Evolutionary conservation across 2,888 invertebrate species (phyloP).

Genomic region (Camptogramma bilineatum): DNA sequence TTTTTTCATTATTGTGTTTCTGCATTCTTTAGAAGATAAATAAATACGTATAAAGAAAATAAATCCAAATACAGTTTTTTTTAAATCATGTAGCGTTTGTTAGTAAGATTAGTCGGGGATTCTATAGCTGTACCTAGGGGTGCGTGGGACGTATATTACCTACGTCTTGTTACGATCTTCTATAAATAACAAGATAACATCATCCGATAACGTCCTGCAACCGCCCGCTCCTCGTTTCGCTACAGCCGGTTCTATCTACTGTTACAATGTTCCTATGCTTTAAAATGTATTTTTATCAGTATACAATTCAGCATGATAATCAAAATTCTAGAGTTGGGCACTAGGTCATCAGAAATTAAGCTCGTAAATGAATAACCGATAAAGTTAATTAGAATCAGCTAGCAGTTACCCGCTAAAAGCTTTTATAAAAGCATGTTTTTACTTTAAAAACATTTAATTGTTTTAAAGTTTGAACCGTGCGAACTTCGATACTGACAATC

Average conservation of each 20-base stretch:
- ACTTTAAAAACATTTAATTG: too few relatives aligned
- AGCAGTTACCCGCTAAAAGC: too few relatives aligned
- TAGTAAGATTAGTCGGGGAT: constrained; percentile 30
- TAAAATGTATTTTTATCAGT: background rate
- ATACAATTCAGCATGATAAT: too few relatives aligned
- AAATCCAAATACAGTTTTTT: background rate
- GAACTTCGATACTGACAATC: constrained; percentile 28
- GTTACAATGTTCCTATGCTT: background rate
- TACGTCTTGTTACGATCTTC: constrained; percentile 71
- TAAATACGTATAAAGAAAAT: constrained; percentile 44
- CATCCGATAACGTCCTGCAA: constrained; percentile 53
- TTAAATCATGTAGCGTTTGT: background rate
- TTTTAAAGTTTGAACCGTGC: too few relatives aligned
- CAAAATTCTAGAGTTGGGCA: too few relatives aligned
- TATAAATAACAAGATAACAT: constrained; percentile 76
- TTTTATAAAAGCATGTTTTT: too few relatives aligned
- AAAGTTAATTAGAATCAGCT: too few relatives aligned
- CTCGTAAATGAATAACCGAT: too few relatives aligned
- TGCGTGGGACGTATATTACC: constrained; percentile 51
- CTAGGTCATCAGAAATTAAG: too few relatives aligned
- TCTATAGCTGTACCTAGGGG: constrained; percentile 56
- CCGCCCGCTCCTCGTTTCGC: constrained; percentile 40
- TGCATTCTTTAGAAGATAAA: constrained; percentile 46
- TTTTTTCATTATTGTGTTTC: constrained; percentile 27
- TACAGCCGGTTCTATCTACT: background rate